Conservation (phyloP, 2,113 vertebrate genomes). For the Nycticryphes semicollaris region DNA sequence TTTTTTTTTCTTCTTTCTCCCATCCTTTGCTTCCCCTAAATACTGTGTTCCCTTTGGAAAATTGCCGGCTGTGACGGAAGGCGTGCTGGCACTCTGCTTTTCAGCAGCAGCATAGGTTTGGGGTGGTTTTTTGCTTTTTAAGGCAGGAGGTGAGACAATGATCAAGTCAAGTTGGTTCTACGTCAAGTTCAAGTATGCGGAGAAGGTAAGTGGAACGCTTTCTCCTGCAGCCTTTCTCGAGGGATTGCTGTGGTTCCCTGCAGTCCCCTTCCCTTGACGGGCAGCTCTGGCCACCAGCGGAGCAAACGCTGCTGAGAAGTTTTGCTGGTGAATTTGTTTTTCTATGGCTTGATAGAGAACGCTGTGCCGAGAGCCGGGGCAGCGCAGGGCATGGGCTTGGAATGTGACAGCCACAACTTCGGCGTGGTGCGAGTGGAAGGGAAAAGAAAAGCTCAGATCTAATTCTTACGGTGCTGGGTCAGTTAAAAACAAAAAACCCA, state of each 20-base stretch:
- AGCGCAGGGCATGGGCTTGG: neutral
- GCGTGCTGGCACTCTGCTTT: neutral
- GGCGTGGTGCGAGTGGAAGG: neutral
- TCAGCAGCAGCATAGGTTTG: neutral
- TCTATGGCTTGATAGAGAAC: neutral
- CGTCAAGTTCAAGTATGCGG: constrained; percentile 97
- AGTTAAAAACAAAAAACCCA: neutral
- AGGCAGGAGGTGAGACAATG: constrained; percentile 78
- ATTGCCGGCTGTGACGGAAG: neutral
- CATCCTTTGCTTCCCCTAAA: accelerated
- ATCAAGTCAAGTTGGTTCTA: constrained; percentile 99
- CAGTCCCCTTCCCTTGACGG: neutral
- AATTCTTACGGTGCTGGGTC: neutral
- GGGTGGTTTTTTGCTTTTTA: neutral
- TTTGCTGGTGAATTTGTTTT: neutral
- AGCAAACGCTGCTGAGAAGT: neutral
- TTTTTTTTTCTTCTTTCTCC: neutral
- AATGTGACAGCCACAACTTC: neutral
- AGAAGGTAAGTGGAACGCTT: constrained; percentile 86
- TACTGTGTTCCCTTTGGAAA: neutral
- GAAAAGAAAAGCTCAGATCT: neutral
- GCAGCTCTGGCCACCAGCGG: neutral
- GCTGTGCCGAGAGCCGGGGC: neutral
- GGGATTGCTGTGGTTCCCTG: neutral
- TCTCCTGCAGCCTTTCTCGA: neutral